A percentile compares a stretch with the other conserved stretches of the same genome.
Evolutionary conservation across 2,888 invertebrate species (phyloP).

Genomic region (Mythimna loreyi): DNA sequence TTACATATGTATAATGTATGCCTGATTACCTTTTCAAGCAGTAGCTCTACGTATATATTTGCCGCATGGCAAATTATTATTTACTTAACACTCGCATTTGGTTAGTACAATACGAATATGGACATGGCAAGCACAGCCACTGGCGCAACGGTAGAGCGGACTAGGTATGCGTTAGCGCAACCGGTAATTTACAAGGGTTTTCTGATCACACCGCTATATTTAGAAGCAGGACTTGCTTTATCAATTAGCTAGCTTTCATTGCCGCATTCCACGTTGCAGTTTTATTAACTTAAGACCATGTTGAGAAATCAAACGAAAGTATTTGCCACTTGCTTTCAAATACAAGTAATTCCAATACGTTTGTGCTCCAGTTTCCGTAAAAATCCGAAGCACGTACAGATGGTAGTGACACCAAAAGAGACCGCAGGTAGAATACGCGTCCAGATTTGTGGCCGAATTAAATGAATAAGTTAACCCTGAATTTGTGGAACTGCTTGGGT

Average conservation of each 20-base stretch:
- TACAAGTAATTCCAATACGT: conserved; percentile 70
- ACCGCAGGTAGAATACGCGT: conserved; percentile 65
- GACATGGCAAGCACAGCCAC: conserved; percentile 64
- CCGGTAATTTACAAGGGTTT: conserved; percentile 72
- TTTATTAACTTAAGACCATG: conserved; percentile 58
- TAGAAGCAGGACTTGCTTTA: conserved; percentile 65
- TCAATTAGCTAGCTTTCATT: conserved; percentile 72
- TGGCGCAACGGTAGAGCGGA: conserved; percentile 69
- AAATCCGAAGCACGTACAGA: conserved; percentile 81
- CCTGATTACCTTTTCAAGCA: conserved; percentile 2
- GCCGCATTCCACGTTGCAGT: conserved; percentile 72
- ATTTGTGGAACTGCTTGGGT: conserved; percentile 76
- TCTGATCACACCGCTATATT: conserved; percentile 70
- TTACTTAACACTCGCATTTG: conserved; percentile 59
- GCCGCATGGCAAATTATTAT: conserved; percentile 40
- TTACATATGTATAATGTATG: conserved; percentile 7
- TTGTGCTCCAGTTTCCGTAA: conserved; percentile 71
- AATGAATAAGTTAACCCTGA: conserved; percentile 57
- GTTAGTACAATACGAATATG: conserved; percentile 69
- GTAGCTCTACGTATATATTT: conserved; percentile 32
- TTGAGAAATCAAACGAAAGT: conserved; percentile 74
- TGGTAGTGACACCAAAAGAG: conserved; percentile 73
- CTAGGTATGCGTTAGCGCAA: conserved; percentile 67
- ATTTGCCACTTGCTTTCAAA: conserved; percentile 72
- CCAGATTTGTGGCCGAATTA: conserved; percentile 45